Evolutionary conservation across 2,113 vertebrate species (phyloP).

Genomic region (Lathamus discolor): DNA sequence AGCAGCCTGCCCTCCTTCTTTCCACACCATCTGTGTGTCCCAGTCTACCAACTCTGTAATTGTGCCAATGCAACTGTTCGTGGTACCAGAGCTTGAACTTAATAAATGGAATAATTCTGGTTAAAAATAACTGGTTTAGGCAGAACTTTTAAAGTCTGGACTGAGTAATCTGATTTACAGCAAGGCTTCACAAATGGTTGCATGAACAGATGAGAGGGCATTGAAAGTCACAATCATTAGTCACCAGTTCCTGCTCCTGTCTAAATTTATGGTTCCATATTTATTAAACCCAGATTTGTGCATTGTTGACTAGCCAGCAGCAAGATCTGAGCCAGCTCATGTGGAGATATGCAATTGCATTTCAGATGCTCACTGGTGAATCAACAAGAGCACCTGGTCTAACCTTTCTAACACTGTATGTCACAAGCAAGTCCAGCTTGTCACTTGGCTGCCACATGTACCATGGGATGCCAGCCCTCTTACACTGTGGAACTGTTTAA

Average conservation of each 20-base stretch:
- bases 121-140: background rate
- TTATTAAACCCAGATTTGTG: conserved; percentile 42
- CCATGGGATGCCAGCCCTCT: background rate
- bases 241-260: background rate
- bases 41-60: background rate
- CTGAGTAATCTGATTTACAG: background rate
- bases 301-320: conserved; percentile 6
- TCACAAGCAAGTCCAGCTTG: background rate
- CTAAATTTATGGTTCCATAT: conserved; percentile 4
- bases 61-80: background rate
- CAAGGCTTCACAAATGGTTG: background rate
- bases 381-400: background rate
- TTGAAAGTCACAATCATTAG: conserved; percentile 4
- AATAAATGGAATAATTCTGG: background rate
- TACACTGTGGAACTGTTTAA: background rate
- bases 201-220: conserved; percentile 8
- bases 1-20: background rate
- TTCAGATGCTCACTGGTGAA: background rate
- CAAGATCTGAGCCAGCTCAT: background rate
- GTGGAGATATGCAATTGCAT: background rate
- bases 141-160: background rate
- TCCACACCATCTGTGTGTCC: background rate
- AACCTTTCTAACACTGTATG: background rate
- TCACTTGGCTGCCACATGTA: background rate
- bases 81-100: background rate